Evolutionary conservation across 2,797 vertebrate genomes (phyloP).

Genomic region (Acanthis flammea): DNA sequence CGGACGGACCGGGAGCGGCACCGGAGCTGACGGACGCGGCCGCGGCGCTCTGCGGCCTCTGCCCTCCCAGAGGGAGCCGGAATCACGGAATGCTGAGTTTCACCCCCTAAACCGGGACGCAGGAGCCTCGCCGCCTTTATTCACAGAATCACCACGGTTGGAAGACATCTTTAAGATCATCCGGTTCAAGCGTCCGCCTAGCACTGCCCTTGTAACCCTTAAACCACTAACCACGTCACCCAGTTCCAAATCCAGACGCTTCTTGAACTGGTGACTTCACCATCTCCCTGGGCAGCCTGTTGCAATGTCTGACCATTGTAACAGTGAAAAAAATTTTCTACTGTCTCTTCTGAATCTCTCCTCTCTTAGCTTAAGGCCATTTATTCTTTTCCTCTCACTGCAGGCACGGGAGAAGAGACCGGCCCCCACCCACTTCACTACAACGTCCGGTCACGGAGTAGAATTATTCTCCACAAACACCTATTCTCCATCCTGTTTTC

Average conservation of each 20-base stretch:
- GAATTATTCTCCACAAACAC: not conserved
- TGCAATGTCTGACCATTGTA: not conserved
- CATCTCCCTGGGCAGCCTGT: not conserved
- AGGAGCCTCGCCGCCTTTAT: not conserved
- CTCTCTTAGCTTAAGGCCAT: not conserved
- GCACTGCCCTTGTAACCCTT: not conserved
- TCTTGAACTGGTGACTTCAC: too few species aligned
- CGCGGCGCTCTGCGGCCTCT: too few species aligned
- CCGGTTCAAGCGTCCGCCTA: not conserved
- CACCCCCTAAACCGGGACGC: fast-evolving
- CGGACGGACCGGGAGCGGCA: not conserved
- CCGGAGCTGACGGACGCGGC: not conserved
- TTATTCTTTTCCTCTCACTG: not conserved
- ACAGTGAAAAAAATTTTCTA: not conserved
- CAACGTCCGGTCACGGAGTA: fast-evolving
- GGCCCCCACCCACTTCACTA: not conserved
- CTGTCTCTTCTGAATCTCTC: not conserved
- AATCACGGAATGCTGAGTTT: fast-evolving
- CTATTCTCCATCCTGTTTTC: fast-evolving
- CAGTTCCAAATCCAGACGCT: not conserved
- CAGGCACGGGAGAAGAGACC: not conserved
- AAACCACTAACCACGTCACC: not conserved
- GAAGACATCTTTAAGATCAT: not conserved
- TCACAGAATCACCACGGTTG: fast-evolving
- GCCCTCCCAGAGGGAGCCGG: not conserved